Conservation (phyloP, 2,113 vertebrate genomes). For the Chionis minor region DNA sequence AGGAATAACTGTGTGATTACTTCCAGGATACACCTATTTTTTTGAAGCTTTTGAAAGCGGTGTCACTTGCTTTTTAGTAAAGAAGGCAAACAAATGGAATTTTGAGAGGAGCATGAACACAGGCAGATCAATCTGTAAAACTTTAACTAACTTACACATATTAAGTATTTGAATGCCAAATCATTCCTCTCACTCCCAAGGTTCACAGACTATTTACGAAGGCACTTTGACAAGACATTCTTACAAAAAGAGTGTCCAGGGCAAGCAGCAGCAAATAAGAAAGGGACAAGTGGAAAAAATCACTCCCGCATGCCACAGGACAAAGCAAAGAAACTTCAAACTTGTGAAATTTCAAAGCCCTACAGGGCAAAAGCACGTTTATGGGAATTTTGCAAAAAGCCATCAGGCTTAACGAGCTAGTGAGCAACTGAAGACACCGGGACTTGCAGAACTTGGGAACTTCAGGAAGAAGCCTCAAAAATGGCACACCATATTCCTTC, state of each 20-base stretch:
- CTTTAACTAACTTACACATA: neutral
- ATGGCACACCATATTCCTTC: neutral
- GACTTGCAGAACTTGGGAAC: neutral
- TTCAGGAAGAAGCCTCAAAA: neutral
- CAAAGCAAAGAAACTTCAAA: neutral
- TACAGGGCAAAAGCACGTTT: neutral
- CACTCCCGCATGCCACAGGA: neutral
- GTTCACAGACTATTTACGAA: neutral
- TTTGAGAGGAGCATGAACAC: neutral
- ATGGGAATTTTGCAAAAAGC: neutral
- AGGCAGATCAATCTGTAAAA: neutral
- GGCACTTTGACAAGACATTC: neutral
- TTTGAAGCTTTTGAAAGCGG: neutral
- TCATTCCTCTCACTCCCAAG: neutral
- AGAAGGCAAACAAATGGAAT: neutral
- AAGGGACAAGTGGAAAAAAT: neutral
- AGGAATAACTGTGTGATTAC: neutral
- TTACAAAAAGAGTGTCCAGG: neutral
- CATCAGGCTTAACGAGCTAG: neutral
- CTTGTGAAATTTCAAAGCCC: neutral
- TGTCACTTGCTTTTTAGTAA: neutral
- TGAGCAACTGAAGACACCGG: neutral
- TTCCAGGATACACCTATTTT: neutral
- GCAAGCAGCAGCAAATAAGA: neutral
- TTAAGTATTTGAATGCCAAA: neutral